A percentile compares a stretch with the other conserved stretches of the same genome.
These are phyloP conservation scores for Incurvaria masculella DNA, from an alignment of 2,888 invertebrate species.

Conservation along the genomic window DNA sequence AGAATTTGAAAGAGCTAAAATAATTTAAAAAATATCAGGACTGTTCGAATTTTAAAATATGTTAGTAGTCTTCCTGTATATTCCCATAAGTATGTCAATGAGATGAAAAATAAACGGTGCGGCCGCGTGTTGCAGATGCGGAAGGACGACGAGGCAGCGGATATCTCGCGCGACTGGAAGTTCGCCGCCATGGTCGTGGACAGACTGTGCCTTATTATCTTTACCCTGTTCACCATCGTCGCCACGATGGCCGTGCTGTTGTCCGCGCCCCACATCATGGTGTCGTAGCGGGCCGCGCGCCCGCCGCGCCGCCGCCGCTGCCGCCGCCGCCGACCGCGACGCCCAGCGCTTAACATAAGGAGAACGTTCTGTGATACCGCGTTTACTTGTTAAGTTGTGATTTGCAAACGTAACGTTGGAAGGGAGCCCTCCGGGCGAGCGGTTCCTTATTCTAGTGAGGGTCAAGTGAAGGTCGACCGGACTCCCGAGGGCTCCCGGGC, in stretches of 20 bases:
- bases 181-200: constrained; percentile 99
- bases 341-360: constrained; percentile 7
- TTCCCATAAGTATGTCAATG: no score
- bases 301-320: constrained; percentile 35
- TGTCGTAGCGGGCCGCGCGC: constrained; percentile 71
- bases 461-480: not conserved
- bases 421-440: not conserved
- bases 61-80: no score
- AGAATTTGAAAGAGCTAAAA: no score
- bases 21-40: no score
- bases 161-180: constrained; percentile 98
- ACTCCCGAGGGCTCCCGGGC: constrained; percentile 1
- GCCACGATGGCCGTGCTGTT: constrained; percentile 96
- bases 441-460: no score
- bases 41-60: no score
- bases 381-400: constrained; percentile 66
- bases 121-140: constrained; percentile 64
- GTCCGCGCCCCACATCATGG: constrained; percentile 95
- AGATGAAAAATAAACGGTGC: no score
- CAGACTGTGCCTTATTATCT: constrained; percentile 99
- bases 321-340: constrained; percentile 47
- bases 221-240: constrained; percentile 97
- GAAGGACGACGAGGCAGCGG: constrained; percentile 91
- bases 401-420: constrained; percentile 31
- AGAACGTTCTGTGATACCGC: constrained; percentile 66